Evolutionary conservation across 2,113 vertebrate genomes (phyloP).

Genomic region (Campylomormyrus numenius): DNA sequence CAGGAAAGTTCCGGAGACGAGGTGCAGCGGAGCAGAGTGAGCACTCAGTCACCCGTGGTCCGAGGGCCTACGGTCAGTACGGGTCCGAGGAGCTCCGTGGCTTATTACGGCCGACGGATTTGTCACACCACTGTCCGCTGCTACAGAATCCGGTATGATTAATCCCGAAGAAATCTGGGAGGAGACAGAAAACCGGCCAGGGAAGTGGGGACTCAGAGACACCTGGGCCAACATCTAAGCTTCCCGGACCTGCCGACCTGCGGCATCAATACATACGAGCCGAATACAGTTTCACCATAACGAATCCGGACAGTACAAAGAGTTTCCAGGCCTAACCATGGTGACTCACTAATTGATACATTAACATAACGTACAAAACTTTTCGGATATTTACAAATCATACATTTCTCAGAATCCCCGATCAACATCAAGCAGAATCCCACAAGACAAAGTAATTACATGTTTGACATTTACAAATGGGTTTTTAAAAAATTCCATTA

Average conservation of each 20-base stretch:
- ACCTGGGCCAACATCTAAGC: background rate
- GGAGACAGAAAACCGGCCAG: background rate
- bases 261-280: background rate
- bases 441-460: background rate
- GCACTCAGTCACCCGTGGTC: background rate
- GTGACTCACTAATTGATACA: background rate
- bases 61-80: background rate
- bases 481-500: background rate
- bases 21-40: background rate
- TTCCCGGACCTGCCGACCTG: background rate
- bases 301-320: background rate
- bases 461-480: constrained; percentile 1
- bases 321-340: background rate
- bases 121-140: background rate
- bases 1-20: background rate
- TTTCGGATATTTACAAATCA: background rate
- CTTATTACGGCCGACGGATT: background rate
- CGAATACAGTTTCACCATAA: background rate
- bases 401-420: background rate
- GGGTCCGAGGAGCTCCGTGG: background rate
- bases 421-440: background rate
- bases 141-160: background rate
- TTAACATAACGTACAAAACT: background rate
- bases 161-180: background rate
- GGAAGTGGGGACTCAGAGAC: background rate